These are phyloP conservation scores for Acrocephalus kingi DNA, from an alignment of 2,113 vertebrate species.

Conservation along the genomic window DNA sequence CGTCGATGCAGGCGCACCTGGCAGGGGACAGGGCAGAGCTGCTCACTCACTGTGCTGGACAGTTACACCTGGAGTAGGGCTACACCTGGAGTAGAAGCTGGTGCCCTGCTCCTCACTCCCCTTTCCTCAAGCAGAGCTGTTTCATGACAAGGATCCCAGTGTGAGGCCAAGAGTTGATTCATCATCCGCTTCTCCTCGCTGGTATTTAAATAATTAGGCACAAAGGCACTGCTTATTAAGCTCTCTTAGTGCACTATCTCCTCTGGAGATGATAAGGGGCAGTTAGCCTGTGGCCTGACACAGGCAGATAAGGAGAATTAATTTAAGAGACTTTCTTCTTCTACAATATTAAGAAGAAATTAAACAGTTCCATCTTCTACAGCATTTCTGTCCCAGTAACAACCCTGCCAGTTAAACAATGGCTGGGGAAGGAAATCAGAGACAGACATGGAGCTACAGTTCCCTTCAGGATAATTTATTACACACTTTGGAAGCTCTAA, in stretches of 20 bases:
- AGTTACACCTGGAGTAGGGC: accelerated
- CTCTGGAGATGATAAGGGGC: background rate
- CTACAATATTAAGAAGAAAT: background rate
- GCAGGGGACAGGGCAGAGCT: background rate
- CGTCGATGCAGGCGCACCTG: conserved; percentile 94
- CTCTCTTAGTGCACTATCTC: background rate
- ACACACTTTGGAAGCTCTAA: background rate
- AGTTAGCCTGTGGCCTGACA: background rate
- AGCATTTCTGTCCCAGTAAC: background rate
- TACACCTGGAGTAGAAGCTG: background rate
- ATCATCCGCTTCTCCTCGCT: background rate
- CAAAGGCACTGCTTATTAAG: background rate
- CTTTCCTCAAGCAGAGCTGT: background rate
- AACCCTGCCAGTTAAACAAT: background rate
- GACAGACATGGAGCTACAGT: background rate
- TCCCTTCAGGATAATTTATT: background rate
- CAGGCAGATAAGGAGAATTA: background rate
- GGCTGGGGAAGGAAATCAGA: background rate
- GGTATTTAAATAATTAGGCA: background rate
- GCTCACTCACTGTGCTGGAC: background rate
- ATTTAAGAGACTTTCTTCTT: background rate
- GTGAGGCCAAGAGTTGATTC: background rate
- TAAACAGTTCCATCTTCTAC: background rate
- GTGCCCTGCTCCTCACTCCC: background rate
- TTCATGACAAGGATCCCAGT: background rate